A percentile compares a stretch with the other conserved stretches of the same genome.
These are phyloP conservation scores for Anniella stebbinsi DNA, from an alignment of 2,797 vertebrate species.

Conservation along the genomic window DNA sequence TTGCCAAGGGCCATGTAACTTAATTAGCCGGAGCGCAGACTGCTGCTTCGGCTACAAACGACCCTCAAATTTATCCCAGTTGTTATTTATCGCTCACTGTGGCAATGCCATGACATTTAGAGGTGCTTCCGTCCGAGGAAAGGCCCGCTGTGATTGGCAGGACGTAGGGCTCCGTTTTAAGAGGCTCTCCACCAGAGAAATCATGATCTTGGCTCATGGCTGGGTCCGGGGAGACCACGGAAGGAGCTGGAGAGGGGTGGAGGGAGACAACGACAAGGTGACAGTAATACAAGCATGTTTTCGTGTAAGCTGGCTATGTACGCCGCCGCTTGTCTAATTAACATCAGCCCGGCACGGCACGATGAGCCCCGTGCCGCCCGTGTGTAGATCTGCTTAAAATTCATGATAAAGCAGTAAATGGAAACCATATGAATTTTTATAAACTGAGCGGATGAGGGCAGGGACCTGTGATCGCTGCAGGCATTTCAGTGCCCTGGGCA, in stretches of 20 bases:
- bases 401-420: conserved; percentile 16
- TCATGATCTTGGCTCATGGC: neutral
- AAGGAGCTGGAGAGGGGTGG: neutral
- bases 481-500: neutral
- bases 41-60: conserved; percentile 9
- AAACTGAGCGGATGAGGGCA: neutral
- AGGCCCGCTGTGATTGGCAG: neutral
- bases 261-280: neutral
- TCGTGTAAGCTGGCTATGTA: neutral
- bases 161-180: too few species aligned
- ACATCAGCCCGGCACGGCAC: neutral
- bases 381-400: conserved; percentile 14
- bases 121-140: neutral
- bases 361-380: neutral
- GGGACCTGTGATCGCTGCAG: conserved; percentile 6
- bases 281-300: fast-evolving
- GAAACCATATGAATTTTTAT: conserved; percentile 24
- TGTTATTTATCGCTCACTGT: neutral
- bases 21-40: conserved; percentile 1
- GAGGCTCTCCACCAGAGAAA: fast-evolving
- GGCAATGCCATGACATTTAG: neutral
- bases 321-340: conserved; percentile 10
- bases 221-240: neutral
- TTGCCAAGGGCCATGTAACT: conserved; percentile 34
- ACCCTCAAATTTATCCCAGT: neutral